Evolutionary conservation across 2,797 vertebrate species (phyloP).

Genomic region (Enteromius treurensis): DNA sequence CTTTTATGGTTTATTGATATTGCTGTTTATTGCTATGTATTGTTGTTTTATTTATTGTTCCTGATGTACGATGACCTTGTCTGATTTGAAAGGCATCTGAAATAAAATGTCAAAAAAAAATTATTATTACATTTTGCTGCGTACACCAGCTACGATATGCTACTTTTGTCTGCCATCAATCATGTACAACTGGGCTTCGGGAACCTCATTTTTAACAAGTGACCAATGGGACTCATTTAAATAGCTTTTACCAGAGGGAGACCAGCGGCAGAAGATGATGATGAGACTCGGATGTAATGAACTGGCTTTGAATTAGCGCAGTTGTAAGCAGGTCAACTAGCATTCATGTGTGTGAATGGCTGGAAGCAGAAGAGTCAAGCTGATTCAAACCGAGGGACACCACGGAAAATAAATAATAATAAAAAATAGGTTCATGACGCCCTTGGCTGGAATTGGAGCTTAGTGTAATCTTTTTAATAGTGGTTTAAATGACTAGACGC

Average conservation of each 20-base stretch:
- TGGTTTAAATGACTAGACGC: conserved; percentile 55
- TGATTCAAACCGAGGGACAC: background rate
- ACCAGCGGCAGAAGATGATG: conserved; percentile 41
- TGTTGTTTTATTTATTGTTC: no score
- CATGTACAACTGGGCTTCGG: conserved; percentile 44
- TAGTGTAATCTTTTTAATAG: conserved; percentile 49
- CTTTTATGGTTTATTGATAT: no score
- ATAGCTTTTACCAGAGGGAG: conserved; percentile 55
- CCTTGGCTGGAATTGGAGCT: conserved; percentile 21
- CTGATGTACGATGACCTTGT: no score
- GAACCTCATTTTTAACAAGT: conserved; percentile 51
- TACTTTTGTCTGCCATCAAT: conserved; percentile 39
- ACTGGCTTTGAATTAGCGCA: conserved; percentile 44
- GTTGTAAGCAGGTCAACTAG: conserved; percentile 46
- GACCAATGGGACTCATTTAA: conserved; percentile 57
- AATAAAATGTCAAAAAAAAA: no score
- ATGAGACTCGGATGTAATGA: conserved; percentile 53
- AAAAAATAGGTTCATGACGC: conserved; percentile 9
- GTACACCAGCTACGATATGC: background rate
- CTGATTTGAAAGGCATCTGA: no score
- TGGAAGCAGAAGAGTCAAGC: background rate
- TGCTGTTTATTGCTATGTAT: no score
- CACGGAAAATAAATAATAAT: background rate
- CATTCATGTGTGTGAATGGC: conserved; percentile 29
- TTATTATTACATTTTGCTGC: no score